Conservation (phyloP, 2,888 invertebrate species). For the Phaonia tiefii region DNA sequence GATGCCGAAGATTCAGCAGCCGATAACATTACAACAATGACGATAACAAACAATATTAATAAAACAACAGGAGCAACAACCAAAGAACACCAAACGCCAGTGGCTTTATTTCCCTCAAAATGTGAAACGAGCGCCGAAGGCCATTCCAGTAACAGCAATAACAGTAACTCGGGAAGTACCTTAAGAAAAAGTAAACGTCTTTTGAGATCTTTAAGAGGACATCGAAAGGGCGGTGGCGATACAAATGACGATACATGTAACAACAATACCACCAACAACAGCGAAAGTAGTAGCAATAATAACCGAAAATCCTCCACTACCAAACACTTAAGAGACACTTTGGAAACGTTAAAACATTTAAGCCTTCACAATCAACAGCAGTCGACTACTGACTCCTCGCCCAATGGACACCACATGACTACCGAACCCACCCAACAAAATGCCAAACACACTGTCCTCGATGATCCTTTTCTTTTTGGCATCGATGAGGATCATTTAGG, state of each 20-base stretch:
- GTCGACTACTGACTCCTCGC: background rate
- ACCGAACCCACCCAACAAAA: slow-evolving; percentile 75
- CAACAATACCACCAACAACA: slow-evolving; percentile 18
- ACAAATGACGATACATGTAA: slow-evolving; percentile 57
- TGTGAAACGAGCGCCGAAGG: slow-evolving; percentile 64
- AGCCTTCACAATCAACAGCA: slow-evolving; percentile 54
- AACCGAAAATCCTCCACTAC: slow-evolving; percentile 42
- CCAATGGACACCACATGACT: background rate
- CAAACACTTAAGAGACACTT: slow-evolving; percentile 63
- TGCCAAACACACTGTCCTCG: slow-evolving; percentile 79
- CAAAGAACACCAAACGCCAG: slow-evolving; percentile 64
- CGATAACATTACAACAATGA: slow-evolving; percentile 38
- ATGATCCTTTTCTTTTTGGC: slow-evolving; percentile 80
- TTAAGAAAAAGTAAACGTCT: slow-evolving; percentile 76
- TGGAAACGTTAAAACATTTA: slow-evolving; percentile 64
- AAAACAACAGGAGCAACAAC: slow-evolving; percentile 49
- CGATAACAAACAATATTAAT: slow-evolving; percentile 62
- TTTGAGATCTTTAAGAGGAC: slow-evolving; percentile 76
- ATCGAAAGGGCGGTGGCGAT: slow-evolving; percentile 71
- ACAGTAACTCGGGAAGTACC: slow-evolving; percentile 47
- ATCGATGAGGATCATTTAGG: slow-evolving; percentile 78
- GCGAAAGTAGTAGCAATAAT: slow-evolving; percentile 49
- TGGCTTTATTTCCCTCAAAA: slow-evolving; percentile 75
- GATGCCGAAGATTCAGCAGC: slow-evolving; percentile 55
- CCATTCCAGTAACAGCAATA: slow-evolving; percentile 7